Evolutionary conservation across 2,113 vertebrate genomes (phyloP).

Genomic region (Istiophorus platypterus): DNA sequence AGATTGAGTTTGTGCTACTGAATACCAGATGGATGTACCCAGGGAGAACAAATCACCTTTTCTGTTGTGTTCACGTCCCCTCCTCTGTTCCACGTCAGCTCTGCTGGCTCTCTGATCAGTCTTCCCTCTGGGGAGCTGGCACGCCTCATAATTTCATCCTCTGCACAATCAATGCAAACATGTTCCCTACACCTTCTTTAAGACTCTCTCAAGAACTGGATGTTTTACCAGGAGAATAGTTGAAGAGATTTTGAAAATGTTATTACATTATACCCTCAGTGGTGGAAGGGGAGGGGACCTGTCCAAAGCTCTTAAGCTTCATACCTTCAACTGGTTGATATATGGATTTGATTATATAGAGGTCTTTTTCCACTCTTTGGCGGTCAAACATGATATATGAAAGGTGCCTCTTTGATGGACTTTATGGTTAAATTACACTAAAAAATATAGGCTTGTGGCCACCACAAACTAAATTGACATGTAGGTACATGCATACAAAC

Average conservation of each 20-base stretch:
- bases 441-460: slow-evolving; percentile 33
- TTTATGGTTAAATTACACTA: slow-evolving; percentile 50
- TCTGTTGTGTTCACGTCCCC: slow-evolving; percentile 76
- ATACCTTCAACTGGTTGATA: slow-evolving; percentile 68
- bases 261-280: slow-evolving; percentile 54
- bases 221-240: slow-evolving; percentile 54
- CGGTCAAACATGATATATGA: slow-evolving; percentile 68
- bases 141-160: slow-evolving; percentile 79
- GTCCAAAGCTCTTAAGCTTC: slow-evolving; percentile 58
- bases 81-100: slow-evolving; percentile 76
- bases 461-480: slow-evolving; percentile 57
- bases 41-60: slow-evolving; percentile 84
- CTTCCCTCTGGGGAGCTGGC: slow-evolving; percentile 74
- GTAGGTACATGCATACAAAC: slow-evolving; percentile 56
- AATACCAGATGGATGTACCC: slow-evolving; percentile 84
- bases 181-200: slow-evolving; percentile 56
- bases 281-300: slow-evolving; percentile 36
- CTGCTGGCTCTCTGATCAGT: slow-evolving; percentile 75
- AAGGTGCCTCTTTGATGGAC: slow-evolving; percentile 57
- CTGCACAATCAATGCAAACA: slow-evolving; percentile 80
- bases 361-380: slow-evolving; percentile 48
- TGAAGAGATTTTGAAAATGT: slow-evolving; percentile 45
- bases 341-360: slow-evolving; percentile 74
- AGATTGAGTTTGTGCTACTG: slow-evolving; percentile 85
- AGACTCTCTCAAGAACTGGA: slow-evolving; percentile 57